phyloP scores from a whole-genome alignment of 2,113 vertebrate genomes.

The Lepidothrix coronata region DNA sequence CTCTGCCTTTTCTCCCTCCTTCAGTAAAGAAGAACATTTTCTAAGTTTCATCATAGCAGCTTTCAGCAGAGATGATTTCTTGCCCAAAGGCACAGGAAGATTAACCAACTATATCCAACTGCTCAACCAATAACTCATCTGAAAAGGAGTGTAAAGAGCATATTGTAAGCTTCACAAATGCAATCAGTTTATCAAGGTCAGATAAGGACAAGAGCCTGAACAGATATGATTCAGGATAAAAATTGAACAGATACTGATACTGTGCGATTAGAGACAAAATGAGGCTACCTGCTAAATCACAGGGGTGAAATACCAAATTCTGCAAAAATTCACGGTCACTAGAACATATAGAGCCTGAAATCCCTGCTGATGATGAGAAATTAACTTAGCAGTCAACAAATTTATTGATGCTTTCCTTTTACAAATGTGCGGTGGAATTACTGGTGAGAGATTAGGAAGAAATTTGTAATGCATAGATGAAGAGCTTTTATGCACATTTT shows the following conservation, averaged over 20 bases:
- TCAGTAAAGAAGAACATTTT: constrained; percentile 44
- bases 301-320: constrained; percentile 27
- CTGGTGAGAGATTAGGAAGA: background rate
- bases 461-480: background rate
- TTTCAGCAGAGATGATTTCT: constrained; percentile 69
- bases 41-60: constrained; percentile 57
- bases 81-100: constrained; percentile 69
- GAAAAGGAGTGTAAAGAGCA: constrained; percentile 60
- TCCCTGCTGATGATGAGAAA: constrained; percentile 22
- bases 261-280: constrained; percentile 54
- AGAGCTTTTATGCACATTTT: constrained; percentile 5
- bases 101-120: constrained; percentile 67
- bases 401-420: background rate
- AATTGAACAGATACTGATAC: constrained; percentile 50
- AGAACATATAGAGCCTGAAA: background rate
- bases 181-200: constrained; percentile 72
- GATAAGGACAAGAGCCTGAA: constrained; percentile 64
- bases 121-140: constrained; percentile 64
- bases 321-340: constrained; percentile 25
- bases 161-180: constrained; percentile 64
- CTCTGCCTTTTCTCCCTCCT: background rate
- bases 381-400: constrained; percentile 19
- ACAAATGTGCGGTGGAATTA: constrained; percentile 1
- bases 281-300: constrained; percentile 44
- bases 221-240: constrained; percentile 45